Evolutionary conservation across 1,140 invertebrate genomes (phyloP).

Genomic region (Cotesia vestalis): DNA sequence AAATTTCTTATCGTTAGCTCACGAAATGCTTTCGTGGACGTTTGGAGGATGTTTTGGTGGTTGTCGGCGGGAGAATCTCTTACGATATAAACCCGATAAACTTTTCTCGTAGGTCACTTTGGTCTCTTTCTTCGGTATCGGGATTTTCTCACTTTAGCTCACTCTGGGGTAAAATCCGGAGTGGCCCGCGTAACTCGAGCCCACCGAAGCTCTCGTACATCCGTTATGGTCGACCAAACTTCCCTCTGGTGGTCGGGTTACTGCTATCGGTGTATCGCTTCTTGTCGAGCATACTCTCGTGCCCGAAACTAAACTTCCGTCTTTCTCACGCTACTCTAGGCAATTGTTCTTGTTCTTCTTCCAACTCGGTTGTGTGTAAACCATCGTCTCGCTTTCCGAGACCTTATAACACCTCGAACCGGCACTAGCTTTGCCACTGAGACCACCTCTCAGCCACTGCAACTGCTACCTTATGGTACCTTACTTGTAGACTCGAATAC

Average conservation of each 20-base stretch:
- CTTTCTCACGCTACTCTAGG: neutral
- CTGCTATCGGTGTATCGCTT: slow-evolving; percentile 39
- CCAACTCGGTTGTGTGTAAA: neutral
- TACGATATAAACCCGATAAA: slow-evolving; percentile 32
- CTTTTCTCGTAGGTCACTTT: slow-evolving; percentile 34
- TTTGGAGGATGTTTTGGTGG: slow-evolving; percentile 27
- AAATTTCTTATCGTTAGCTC: slow-evolving; percentile 25
- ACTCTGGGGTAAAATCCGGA: slow-evolving; percentile 37
- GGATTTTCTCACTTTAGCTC: neutral
- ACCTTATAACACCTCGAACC: too few species aligned
- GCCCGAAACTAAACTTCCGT: neutral
- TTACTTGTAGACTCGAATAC: slow-evolving; percentile 1
- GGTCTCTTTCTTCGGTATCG: neutral
- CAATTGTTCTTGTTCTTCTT: neutral
- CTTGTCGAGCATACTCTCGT: slow-evolving; percentile 15
- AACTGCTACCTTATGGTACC: slow-evolving; percentile 4
- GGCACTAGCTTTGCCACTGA: neutral
- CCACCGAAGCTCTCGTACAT: slow-evolving; percentile 37
- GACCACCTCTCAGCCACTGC: slow-evolving; percentile 8
- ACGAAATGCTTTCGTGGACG: slow-evolving; percentile 24
- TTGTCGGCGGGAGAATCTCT: slow-evolving; percentile 34
- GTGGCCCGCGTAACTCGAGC: slow-evolving; percentile 39
- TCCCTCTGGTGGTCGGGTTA: slow-evolving; percentile 40
- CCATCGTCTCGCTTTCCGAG: too few species aligned
- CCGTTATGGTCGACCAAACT: slow-evolving; percentile 45